A percentile compares a stretch with the other conserved stretches of the same genome.
phyloP scores from a whole-genome alignment of 35 echinoderm and acorn worm genomes.

The Apostichopus japonicus region DNA sequence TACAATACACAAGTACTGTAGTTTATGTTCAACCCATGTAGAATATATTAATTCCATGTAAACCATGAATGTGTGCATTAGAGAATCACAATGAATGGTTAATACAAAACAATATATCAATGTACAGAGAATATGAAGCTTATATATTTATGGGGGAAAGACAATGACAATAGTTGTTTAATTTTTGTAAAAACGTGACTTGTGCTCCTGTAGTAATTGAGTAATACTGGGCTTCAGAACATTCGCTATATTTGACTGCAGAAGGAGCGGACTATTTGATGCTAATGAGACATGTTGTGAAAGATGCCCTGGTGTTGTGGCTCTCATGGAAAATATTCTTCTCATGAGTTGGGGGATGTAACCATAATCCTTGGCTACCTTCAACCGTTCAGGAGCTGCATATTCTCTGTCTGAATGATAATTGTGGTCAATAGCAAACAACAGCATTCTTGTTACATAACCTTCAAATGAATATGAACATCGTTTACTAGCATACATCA shows the following conservation, averaged over 20 bases:
- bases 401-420: conserved; percentile 27
- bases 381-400: not conserved
- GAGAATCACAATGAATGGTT: not conserved
- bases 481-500: conserved; percentile 48
- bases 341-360: conserved; percentile 48
- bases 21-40: not conserved
- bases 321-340: not conserved
- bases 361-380: conserved; percentile 39
- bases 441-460: conserved; percentile 19
- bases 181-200: not conserved
- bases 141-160: not conserved
- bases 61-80: not conserved
- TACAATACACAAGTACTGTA: not conserved
- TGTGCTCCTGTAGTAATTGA: not conserved
- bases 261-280: not conserved
- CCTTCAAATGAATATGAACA: not conserved
- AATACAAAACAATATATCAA: not conserved
- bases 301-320: conserved; percentile 26
- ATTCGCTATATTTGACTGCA: conserved; percentile 27
- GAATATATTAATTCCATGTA: no score
- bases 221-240: not conserved
- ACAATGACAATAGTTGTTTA: not conserved
- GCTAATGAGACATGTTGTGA: conserved; percentile 37
- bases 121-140: conserved; percentile 19
- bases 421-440: conserved; percentile 32